Conservation (phyloP, 2,888 invertebrate species). For the Leucophenga maculata region DNA sequence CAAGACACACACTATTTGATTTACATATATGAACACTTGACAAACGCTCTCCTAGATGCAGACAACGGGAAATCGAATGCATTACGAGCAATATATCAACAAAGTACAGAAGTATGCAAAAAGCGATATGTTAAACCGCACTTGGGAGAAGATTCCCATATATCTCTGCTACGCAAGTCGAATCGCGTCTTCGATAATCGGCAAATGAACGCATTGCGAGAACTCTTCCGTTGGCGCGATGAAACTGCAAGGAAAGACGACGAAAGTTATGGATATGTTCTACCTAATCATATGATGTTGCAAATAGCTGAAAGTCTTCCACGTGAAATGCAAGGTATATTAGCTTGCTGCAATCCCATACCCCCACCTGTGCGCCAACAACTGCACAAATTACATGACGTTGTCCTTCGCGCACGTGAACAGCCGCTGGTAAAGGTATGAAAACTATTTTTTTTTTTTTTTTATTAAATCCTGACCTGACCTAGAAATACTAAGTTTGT, state of each 20-base stretch:
- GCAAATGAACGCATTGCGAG: conserved; percentile 86
- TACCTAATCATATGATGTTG: conserved; percentile 96
- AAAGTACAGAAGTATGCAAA: conserved; percentile 83
- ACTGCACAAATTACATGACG: conserved; percentile 77
- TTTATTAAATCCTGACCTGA: not conserved
- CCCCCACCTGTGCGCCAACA: conserved; percentile 80
- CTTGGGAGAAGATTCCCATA: conserved; percentile 79
- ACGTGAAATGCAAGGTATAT: conserved; percentile 91
- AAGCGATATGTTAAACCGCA: conserved; percentile 87
- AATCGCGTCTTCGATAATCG: conserved; percentile 87
- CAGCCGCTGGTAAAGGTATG: conserved; percentile 77
- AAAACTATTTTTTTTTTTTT: conserved; percentile 7
- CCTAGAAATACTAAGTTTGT: not conserved
- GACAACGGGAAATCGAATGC: conserved; percentile 79
- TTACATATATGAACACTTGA: conserved; percentile 87
- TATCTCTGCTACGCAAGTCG: conserved; percentile 84
- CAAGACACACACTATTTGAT: conserved; percentile 96
- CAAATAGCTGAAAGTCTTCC: conserved; percentile 91
- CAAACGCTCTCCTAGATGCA: conserved; percentile 79
- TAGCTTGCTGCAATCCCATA: conserved; percentile 94
- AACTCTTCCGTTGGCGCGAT: conserved; percentile 92
- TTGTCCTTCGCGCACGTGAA: conserved; percentile 81
- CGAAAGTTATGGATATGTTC: conserved; percentile 91
- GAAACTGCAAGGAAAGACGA: conserved; percentile 86
- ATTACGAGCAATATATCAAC: conserved; percentile 80